Percentiles rank a stretch among this genome's conserved stretches.
phyloP scores from a whole-genome alignment of 2,888 invertebrate species.

The Drosophila bunnanda region DNA sequence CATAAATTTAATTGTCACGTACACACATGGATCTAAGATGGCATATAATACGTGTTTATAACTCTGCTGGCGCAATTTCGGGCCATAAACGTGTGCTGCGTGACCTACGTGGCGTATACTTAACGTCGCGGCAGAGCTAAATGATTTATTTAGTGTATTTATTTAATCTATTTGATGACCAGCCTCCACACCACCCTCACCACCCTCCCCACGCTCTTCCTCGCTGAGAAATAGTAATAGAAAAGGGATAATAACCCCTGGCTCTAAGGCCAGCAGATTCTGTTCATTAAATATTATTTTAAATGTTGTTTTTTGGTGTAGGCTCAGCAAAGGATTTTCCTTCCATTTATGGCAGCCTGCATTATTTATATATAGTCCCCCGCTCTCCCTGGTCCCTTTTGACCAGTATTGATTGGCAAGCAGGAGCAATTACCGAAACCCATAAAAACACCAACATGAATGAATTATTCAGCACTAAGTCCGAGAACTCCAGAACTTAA shows the following conservation, averaged over 20 bases:
- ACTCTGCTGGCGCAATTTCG: conserved; percentile 51
- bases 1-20: conserved; percentile 78
- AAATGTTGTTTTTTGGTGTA: neutral
- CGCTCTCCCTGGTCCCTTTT: neutral
- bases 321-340: neutral
- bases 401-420: neutral
- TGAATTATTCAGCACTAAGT: neutral
- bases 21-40: conserved; percentile 40
- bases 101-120: conserved; percentile 59
- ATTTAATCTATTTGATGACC: conserved; percentile 69
- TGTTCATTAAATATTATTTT: conserved; percentile 2
- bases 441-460: neutral
- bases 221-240: neutral
- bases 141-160: conserved; percentile 71
- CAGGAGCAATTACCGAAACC: neutral
- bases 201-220: no score
- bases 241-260: neutral
- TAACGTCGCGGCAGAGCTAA: conserved; percentile 50
- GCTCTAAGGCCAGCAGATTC: neutral
- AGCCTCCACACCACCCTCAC: no score
- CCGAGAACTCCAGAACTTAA: no score
- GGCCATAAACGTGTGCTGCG: conserved; percentile 53
- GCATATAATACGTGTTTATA: conserved; percentile 72
- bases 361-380: neutral
- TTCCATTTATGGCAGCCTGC: neutral